A percentile compares a stretch with the other conserved stretches of the same genome.
These are phyloP conservation scores for Prosopocoilus inquinatus DNA, from an alignment of 2,888 invertebrate species.

Conservation along the genomic window DNA sequence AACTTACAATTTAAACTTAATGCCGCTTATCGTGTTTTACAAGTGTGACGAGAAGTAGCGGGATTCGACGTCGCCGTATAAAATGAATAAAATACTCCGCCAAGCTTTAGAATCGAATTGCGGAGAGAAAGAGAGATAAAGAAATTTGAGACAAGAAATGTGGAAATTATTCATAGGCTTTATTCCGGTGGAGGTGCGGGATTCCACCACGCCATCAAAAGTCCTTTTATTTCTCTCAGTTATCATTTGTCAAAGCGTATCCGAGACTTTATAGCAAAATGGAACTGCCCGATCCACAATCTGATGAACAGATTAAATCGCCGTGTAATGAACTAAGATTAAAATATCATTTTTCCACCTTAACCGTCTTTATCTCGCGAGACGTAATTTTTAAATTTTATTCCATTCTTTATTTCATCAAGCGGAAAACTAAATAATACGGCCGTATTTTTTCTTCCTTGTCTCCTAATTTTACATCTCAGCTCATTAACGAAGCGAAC, in stretches of 20 bases:
- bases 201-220: slow-evolving; percentile 43
- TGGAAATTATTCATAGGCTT: slow-evolving; percentile 50
- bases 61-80: slow-evolving; percentile 35
- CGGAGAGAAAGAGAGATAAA: slow-evolving; percentile 40
- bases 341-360: not conserved
- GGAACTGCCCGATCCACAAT: slow-evolving; percentile 4
- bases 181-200: slow-evolving; percentile 43
- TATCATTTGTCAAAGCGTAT: slow-evolving; percentile 48
- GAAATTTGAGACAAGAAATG: slow-evolving; percentile 49
- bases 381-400: too few species aligned
- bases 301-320: slow-evolving; percentile 1
- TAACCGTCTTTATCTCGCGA: too few species aligned
- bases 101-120: slow-evolving; percentile 40
- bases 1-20: slow-evolving; percentile 2
- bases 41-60: not conserved
- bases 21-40: not conserved
- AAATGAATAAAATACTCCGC: slow-evolving; percentile 45
- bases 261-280: slow-evolving; percentile 27
- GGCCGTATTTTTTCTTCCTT: too few species aligned
- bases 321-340: slow-evolving; percentile 1
- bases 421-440: too few species aligned
- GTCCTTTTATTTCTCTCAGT: slow-evolving; percentile 44
- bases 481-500: too few species aligned
- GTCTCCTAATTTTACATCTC: too few species aligned
- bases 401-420: too few species aligned